Evolutionary conservation across 2,888 invertebrate genomes (phyloP), one percentile per base, ranked within the genome.

Genomic region (Philopedon plagiatum): DNA sequence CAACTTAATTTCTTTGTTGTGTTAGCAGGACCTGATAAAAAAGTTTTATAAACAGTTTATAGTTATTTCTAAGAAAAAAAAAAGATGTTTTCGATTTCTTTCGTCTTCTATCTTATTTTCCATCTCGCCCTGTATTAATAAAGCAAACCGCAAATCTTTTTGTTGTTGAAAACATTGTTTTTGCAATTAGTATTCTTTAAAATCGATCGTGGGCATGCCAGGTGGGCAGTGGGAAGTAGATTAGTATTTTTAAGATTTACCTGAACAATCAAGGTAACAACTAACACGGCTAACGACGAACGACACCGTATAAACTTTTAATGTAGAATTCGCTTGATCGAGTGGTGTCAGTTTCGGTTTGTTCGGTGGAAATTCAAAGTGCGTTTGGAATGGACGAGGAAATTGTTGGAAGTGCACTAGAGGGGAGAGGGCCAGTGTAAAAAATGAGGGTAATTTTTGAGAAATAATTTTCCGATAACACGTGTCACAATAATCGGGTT

Each of bases 141-240:
- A 5, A 13, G 9, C 26, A 39, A 26, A 26, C 13, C 15, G 23
- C 21, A 26, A 58, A 37, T 13, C 41, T 41, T 58, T 58, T 58
- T 58, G 26, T 57, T 37, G 67, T 67, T 67, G n/a, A 44, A 67
- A 65, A 67, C 29, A 44, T 37, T 67, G 63, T 72, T 72, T 62
- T 72, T 60, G 63, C 67, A 62, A 72, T 72, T 73, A 68, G 60
- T 69, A 69, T 73, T 68, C 73, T 64, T 60, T 29, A 51, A 61
- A 34, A 64, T 46, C n/a, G 13, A 2, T 74, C 71, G 79, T 79
- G 73, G 79, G 79, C 46, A 54, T 13, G 72, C 23, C 2, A 39
- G 67, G 79, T 78, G 77, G 78, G 75, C 58, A 68, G 78, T 73
- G 76, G 77, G 77, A 77, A 77, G 75, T 73, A 60, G 77, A 69